These are phyloP conservation scores for Blennius ocellaris DNA, from an alignment of 2,113 vertebrate species.

Conservation along the genomic window DNA sequence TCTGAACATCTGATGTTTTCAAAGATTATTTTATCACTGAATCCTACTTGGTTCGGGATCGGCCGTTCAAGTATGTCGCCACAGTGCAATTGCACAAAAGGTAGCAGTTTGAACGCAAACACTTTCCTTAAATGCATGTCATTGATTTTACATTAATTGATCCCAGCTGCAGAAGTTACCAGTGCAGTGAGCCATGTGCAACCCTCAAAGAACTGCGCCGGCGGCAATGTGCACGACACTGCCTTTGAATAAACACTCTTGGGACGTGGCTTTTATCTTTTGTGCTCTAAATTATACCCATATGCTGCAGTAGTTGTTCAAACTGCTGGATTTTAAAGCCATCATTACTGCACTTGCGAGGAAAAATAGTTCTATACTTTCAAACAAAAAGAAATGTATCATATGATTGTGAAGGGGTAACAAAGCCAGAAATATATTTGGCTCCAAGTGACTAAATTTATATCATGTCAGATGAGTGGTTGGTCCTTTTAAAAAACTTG, in stretches of 20 bases:
- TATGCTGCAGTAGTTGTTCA: conserved; percentile 26
- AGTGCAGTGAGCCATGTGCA: neutral
- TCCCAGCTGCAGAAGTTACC: conserved; percentile 38
- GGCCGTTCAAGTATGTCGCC: no score
- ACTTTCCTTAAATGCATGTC: conserved; percentile 27
- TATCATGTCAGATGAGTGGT: no score
- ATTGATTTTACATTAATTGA: conserved; percentile 34
- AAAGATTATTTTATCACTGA: neutral
- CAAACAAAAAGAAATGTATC: no score
- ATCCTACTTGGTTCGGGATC: neutral
- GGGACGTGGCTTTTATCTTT: conserved; percentile 25
- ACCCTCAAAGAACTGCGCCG: conserved; percentile 17
- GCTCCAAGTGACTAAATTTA: no score
- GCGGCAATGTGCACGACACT: conserved; percentile 3
- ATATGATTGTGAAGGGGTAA: no score
- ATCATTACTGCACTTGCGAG: conserved; percentile 8
- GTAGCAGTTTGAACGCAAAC: conserved; percentile 6
- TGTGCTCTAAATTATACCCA: conserved; percentile 48
- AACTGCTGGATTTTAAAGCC: neutral
- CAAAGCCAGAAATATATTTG: no score
- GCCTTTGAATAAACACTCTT: conserved; percentile 34
- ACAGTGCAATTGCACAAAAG: neutral
- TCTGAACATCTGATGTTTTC: neutral
- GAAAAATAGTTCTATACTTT: neutral
- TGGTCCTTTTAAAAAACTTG: no score